These are phyloP conservation scores for Choreutis nemorana DNA, from an alignment of 2,888 invertebrate species.

Conservation along the genomic window DNA sequence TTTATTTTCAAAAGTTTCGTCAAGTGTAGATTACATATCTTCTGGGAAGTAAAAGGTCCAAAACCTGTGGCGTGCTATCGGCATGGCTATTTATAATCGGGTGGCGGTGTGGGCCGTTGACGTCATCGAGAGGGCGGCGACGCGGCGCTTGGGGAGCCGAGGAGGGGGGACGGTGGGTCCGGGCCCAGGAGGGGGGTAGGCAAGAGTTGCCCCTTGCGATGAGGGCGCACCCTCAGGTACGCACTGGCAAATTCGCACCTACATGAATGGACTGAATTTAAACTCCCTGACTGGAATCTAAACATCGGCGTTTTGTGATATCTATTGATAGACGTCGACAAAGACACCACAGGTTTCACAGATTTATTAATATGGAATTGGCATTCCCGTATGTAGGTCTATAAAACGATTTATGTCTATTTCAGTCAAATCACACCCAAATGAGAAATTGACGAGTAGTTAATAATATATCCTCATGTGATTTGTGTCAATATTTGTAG, in stretches of 20 bases:
- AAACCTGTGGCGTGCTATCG: conserved; percentile 59
- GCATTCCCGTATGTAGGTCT: no score
- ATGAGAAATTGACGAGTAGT: no score
- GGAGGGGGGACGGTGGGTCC: conserved; percentile 4
- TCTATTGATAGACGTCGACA: no score
- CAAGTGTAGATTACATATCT: conserved; percentile 6
- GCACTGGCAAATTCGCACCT: conserved; percentile 63
- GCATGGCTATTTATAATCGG: conserved; percentile 56
- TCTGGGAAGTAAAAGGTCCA: conserved; percentile 24
- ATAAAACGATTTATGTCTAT: no score
- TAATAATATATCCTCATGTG: no score
- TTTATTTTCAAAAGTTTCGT: conserved; percentile 7
- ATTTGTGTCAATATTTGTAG: no score
- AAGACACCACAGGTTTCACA: no score
- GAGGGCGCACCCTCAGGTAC: conserved; percentile 50
- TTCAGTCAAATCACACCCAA: no score
- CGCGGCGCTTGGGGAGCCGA: conserved; percentile 9
- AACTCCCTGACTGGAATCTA: conserved; percentile 35
- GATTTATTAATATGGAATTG: no score
- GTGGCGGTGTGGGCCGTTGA: conserved; percentile 52
- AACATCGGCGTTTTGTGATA: no score
- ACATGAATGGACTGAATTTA: conserved; percentile 55
- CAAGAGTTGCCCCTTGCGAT: conserved; percentile 17
- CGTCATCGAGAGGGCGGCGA: conserved; percentile 40
- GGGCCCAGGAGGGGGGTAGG: conserved; percentile 19